Conservation (phyloP, 2,797 vertebrate species). For the Saxicola maurus region DNA sequence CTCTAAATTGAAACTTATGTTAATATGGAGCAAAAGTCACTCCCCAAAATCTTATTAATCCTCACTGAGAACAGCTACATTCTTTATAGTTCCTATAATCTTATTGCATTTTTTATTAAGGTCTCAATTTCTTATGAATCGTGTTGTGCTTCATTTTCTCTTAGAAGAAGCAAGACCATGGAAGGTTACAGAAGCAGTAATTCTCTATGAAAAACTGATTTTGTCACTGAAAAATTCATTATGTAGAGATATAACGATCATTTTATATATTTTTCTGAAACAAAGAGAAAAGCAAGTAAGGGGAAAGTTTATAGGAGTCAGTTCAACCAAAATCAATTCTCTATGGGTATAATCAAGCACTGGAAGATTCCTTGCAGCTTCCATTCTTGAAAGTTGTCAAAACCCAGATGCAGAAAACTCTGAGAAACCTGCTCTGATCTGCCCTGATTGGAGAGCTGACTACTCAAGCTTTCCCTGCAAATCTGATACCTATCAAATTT, state of each 20-base stretch:
- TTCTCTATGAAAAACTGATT: not conserved
- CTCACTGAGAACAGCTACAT: not conserved
- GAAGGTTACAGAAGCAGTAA: not conserved
- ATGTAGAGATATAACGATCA: not conserved
- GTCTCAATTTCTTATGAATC: not conserved
- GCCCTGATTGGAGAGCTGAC: not conserved
- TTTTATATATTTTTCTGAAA: not conserved
- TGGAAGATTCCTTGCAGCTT: not conserved
- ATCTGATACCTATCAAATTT: not conserved
- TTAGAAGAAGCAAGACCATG: not conserved
- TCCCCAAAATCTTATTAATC: not conserved
- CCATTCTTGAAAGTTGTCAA: not conserved
- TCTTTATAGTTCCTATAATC: not conserved
- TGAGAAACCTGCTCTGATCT: not conserved
- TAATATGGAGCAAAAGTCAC: not conserved
- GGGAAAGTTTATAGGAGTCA: not conserved
- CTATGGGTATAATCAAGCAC: not conserved
- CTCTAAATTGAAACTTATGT: not conserved
- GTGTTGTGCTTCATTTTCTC: not conserved
- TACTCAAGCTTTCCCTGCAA: not conserved
- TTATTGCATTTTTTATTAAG: not conserved
- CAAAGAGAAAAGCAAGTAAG: not conserved
- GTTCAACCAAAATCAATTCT: not conserved
- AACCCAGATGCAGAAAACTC: not conserved
- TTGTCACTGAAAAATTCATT: not conserved